A percentile compares a stretch with the other conserved stretches of the same genome.
These are phyloP conservation scores for Bombus confusus DNA, from an alignment of 1,140 invertebrate genomes.

Conservation along the genomic window DNA sequence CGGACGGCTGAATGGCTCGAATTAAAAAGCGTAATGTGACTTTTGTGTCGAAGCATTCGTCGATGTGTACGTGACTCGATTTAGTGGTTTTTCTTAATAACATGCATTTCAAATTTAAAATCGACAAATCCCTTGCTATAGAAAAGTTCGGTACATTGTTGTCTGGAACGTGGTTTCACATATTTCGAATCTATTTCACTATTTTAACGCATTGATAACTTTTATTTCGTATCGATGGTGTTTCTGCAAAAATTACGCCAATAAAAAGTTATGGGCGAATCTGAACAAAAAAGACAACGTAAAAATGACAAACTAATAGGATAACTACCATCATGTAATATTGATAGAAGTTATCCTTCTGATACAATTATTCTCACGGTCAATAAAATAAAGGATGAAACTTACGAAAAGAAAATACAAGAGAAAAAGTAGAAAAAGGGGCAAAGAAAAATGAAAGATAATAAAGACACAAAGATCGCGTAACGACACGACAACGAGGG, in stretches of 20 bases:
- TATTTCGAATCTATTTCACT: background rate
- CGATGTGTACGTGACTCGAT: background rate
- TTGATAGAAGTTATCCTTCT: too few species aligned
- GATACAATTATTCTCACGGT: too few species aligned
- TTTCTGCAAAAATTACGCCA: background rate
- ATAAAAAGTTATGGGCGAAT: too few species aligned
- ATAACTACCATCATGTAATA: too few species aligned
- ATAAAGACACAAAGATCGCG: background rate
- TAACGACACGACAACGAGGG: background rate
- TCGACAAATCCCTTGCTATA: too few species aligned
- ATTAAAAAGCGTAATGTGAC: constrained; percentile 20
- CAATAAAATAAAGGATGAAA: too few species aligned
- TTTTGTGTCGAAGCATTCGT: background rate
- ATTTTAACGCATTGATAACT: background rate
- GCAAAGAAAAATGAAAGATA: background rate
- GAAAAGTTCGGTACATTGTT: background rate
- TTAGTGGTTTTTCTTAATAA: background rate
- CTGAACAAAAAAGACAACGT: too few species aligned
- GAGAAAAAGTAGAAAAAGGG: background rate
- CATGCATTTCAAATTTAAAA: background rate
- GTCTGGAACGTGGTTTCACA: too few species aligned
- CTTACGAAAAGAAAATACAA: background rate
- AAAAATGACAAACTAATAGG: too few species aligned
- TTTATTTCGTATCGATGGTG: too few species aligned
- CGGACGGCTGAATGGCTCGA: background rate